Evolutionary conservation across 92 coral and sea anemone genomes (phyloP), one percentile per base, ranked within the genome.

Genomic region (Blastomussa wellsi): DNA sequence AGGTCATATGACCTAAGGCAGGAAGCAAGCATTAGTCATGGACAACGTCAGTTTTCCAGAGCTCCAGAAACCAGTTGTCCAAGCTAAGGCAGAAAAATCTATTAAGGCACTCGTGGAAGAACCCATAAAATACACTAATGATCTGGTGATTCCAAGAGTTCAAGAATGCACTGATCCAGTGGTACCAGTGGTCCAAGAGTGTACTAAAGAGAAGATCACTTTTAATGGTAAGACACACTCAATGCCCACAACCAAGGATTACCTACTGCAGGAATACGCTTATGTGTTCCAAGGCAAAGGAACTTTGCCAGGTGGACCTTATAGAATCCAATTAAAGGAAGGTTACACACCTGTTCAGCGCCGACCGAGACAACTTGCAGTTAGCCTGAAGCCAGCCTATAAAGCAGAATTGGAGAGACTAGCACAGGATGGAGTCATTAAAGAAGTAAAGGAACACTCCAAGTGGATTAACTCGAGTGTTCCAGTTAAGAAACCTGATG

Each of bases 361-460:
- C 81, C 89, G 86, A 29, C 92, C 90, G 22, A 13, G 81, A 44
- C 86, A 87, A 41, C 89, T 88, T 17, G 87, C 92, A 8, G 88
- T 89, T 20, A 91, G 87, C 78, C 72, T 82, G 52, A 91, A 88
- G 48, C 88, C 90, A 59, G 86, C 92, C 68, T 91, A 81, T 87
- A 51, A 70, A 84, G 66, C 90, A 24, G 79, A 41, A 44, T 9
- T 48, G 59, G 36, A 64, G 47, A 82, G 89, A 39, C 71, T 88
- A n/a, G 55, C 22, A 75, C 81, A 85, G 38, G 82, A 67, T 2
- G 86, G 91, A 51, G 88, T 90, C 77, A 22, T 90, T 80, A 77
- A 62, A 22, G 86, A 79, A 79, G 86, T 90, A 20, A 65, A 83
- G 29, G 91, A 83, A 74, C 82, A 72, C 80, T 88, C 91, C 15